Evolutionary conservation across 2,113 vertebrate genomes (phyloP), one percentile per base, ranked within the genome.

Genomic region (Axis porcinus): DNA sequence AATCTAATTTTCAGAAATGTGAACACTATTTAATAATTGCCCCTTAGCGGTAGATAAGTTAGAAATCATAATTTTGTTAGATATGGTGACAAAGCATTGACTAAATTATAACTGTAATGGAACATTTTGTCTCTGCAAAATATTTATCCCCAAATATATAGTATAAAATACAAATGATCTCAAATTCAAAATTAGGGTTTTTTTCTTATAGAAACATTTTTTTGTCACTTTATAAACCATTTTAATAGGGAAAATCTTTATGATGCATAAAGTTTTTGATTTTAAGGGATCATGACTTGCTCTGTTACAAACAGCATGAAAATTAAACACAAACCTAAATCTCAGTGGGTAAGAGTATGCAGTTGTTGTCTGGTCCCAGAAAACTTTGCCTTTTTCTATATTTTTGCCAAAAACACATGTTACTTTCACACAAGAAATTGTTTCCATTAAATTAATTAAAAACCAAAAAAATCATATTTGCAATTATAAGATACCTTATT

Each of bases 31-130:
- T 86, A 60, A 67, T 64, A 62, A 25, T 86, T 62, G 9, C 1
- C 3, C 2, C 10, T 94, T 70, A 95, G 15, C 50, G 11, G 33
- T 6, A 74, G 17, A 36, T 86, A 55, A 45, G 19, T 67, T 7
- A 83, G 54, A 86, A 62, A 94, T n/a, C 40, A 58, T 88, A n/a
- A 86, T 84, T 96, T 97, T 91, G 21, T 30, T 93, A 86, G 2
- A 88, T 40, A 33, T 96, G 8, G 5, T 62, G 40, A 58, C 67
- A 47, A 86, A 87, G 23, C 64, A 81, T 13, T 67, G 55, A 86
- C 3, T 33, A 60, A 82, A 28, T 84, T 64, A 25, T 78, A 70
- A 70, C 17, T 81, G 7, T 76, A 81, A 70, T 23, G 11, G 7
- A 2, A 27, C 62, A 2, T 52, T 78, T 88, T 92, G 36, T 60